Evolutionary conservation across 2,888 invertebrate species (phyloP).

Genomic region (Stenotaenia linearis): DNA sequence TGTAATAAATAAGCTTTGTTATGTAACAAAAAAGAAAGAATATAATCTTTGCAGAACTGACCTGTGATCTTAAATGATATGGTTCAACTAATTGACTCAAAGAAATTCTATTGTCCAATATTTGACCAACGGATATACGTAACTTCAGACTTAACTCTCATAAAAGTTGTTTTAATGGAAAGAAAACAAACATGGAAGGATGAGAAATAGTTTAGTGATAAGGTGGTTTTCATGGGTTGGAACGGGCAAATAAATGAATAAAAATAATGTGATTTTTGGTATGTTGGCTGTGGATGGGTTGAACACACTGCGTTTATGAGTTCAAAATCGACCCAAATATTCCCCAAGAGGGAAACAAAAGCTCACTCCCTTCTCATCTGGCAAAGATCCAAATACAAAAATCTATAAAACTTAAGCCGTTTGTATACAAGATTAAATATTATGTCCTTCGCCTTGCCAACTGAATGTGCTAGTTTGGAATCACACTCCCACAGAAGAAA

Average conservation of each 20-base stretch:
- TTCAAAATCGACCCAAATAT: constrained; percentile 11
- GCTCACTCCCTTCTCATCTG: constrained; percentile 11
- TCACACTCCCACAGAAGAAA: neutral
- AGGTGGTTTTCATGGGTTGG: constrained; percentile 6
- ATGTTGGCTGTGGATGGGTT: constrained; percentile 6
- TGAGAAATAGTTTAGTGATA: neutral
- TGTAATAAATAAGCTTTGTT: no score
- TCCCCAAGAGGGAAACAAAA: constrained; percentile 3
- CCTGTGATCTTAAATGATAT: no score
- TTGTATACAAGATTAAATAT: constrained; percentile 15
- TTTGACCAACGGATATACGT: no score
- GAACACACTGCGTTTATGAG: constrained; percentile 14
- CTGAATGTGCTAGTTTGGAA: neutral
- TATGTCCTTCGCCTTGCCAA: neutral
- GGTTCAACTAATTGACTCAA: no score
- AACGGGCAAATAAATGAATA: constrained; percentile 10
- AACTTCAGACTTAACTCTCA: no score
- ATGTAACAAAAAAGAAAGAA: no score
- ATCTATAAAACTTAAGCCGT: constrained; percentile 14
- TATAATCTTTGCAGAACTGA: no score
- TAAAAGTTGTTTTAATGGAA: neutral
- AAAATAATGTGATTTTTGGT: constrained; percentile 13
- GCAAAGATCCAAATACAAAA: constrained; percentile 6
- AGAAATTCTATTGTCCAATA: no score
- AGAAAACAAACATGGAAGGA: neutral